These are phyloP conservation scores for Pyrrhosoma nymphula DNA, from an alignment of 2,888 invertebrate genomes.

Conservation along the genomic window DNA sequence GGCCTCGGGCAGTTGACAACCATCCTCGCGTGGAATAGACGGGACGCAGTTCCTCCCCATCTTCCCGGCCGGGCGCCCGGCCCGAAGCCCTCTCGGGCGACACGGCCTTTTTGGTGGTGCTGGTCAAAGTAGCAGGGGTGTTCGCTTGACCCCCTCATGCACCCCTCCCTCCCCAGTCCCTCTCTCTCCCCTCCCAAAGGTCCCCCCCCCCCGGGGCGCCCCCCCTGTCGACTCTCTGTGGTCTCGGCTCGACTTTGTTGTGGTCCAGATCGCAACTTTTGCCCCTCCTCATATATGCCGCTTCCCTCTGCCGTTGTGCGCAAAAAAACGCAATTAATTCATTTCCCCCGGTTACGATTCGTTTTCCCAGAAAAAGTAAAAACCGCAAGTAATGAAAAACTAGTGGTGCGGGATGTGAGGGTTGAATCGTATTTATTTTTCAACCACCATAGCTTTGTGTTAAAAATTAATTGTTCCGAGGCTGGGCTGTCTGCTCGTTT, in stretches of 20 bases:
- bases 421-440: neutral
- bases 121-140: neutral
- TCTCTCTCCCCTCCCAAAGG: neutral
- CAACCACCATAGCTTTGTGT: neutral
- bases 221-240: neutral
- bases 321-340: conserved; percentile 26
- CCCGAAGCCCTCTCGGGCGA: neutral
- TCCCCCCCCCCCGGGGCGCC: neutral
- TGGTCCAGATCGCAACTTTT: conserved; percentile 18
- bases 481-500: neutral
- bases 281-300: neutral
- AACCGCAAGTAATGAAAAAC: conserved; percentile 22
- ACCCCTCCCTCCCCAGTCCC: neutral
- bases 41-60: too few species aligned
- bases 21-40: neutral
- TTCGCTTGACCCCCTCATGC: too few species aligned
- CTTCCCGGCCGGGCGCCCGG: too few species aligned
- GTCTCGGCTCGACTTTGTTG: neutral
- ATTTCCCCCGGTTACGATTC: neutral
- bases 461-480: neutral
- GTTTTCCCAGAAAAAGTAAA: neutral
- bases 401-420: neutral
- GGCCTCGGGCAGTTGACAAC: neutral
- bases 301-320: neutral
- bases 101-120: neutral